phyloP scores from a whole-genome alignment of 2,888 invertebrate species.

The Synanthedon andrenaeformis region DNA sequence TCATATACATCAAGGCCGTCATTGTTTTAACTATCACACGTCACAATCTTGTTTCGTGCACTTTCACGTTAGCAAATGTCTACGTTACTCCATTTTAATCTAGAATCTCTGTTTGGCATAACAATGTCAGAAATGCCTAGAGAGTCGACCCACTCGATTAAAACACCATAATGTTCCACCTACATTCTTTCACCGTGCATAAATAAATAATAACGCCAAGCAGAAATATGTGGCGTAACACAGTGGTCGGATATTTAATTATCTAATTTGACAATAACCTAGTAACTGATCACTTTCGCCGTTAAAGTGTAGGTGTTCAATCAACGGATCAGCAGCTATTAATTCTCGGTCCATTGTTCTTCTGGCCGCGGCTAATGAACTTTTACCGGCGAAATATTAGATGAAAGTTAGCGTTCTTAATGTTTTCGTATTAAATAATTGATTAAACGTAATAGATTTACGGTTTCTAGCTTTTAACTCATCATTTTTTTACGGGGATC shows the following conservation, averaged over 20 bases:
- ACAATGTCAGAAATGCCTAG: not conserved
- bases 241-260: constrained; percentile 36
- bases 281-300: constrained; percentile 45
- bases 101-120: not conserved
- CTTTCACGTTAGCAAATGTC: constrained; percentile 28
- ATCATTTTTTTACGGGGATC: too few species aligned
- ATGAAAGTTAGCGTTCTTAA: constrained; percentile 40
- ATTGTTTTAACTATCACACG: constrained; percentile 45
- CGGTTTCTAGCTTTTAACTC: too few species aligned
- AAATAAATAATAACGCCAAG: constrained; percentile 2
- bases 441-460: constrained; percentile 29
- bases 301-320: constrained; percentile 36
- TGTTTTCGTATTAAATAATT: constrained; percentile 29
- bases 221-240: constrained; percentile 21
- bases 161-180: constrained; percentile 1
- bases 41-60: constrained; percentile 24
- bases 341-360: constrained; percentile 41
- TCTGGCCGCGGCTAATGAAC: constrained; percentile 40
- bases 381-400: constrained; percentile 36
- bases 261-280: constrained; percentile 25
- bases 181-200: constrained; percentile 5
- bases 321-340: constrained; percentile 31
- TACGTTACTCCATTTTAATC: not conserved
- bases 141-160: constrained; percentile 1
- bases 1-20: constrained; percentile 31